These are phyloP conservation scores for Poeciliopsis retropinna DNA, from an alignment of 2,113 vertebrate species.

Conservation along the genomic window DNA sequence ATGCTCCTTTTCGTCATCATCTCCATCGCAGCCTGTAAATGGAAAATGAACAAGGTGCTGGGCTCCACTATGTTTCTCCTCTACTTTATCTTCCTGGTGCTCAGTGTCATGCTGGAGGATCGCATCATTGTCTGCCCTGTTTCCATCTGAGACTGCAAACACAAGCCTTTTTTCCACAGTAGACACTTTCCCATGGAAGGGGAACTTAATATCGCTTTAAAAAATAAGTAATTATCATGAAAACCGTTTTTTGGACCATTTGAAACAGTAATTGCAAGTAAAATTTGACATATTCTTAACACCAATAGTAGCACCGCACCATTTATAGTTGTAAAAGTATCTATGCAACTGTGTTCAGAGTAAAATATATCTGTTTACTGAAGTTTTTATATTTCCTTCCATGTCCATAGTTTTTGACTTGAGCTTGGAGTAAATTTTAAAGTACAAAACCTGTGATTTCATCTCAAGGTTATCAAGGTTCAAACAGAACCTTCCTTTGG, in stretches of 20 bases:
- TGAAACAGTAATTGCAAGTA: neutral
- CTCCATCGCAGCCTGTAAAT: slow-evolving; percentile 90
- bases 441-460: neutral
- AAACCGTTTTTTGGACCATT: neutral
- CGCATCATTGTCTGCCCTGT: slow-evolving; percentile 87
- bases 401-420: neutral
- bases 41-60: slow-evolving; percentile 95
- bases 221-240: neutral
- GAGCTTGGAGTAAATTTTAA: neutral
- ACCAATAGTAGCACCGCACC: neutral
- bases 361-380: neutral
- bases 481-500: neutral
- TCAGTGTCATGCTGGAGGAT: slow-evolving; percentile 95
- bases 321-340: neutral
- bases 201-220: neutral
- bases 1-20: slow-evolving; percentile 97
- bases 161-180: neutral
- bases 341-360: neutral
- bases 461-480: neutral
- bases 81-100: slow-evolving; percentile 92
- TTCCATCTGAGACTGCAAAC: slow-evolving; percentile 62
- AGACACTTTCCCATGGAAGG: neutral
- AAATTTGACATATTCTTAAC: neutral
- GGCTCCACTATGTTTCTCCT: slow-evolving; percentile 94
- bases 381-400: neutral